Conservation (phyloP, 2,888 invertebrate species). For the Mythimna albipuncta region DNA sequence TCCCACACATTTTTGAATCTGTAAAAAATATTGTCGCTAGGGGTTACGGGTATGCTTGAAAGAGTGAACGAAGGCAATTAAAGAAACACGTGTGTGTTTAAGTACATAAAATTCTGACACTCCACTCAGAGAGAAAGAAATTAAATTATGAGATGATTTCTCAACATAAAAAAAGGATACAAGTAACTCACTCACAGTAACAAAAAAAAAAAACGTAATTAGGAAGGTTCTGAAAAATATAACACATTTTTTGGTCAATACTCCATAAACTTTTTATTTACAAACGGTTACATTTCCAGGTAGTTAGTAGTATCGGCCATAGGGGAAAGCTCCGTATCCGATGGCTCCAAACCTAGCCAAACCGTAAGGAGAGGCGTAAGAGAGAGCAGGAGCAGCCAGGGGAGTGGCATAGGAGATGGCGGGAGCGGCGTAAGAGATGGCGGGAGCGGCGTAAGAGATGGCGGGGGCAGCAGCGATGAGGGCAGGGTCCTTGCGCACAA, state of each 20-base stretch:
- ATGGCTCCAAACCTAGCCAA: constrained; percentile 40
- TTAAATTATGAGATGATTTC: too few relatives aligned
- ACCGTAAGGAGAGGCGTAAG: constrained; percentile 43
- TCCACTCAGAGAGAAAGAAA: too few relatives aligned
- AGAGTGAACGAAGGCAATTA: background rate
- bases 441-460: constrained; percentile 57
- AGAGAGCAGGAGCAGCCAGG: constrained; percentile 2
- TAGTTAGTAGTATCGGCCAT: constrained; percentile 60
- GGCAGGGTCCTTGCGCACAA: constrained; percentile 87
- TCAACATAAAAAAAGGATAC: background rate
- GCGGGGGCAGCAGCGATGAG: constrained; percentile 67
- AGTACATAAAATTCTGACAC: too few relatives aligned
- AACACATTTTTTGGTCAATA: constrained; percentile 11
- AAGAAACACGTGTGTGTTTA: too few relatives aligned
- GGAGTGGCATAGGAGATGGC: constrained; percentile 51
- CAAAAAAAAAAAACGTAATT: too few relatives aligned
- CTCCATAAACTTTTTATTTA: constrained; percentile 58
- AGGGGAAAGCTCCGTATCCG: constrained; percentile 57
- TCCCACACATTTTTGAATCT: too few relatives aligned
- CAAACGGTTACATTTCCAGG: constrained; percentile 22
- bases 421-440: constrained; percentile 52
- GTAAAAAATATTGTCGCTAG: too few relatives aligned
- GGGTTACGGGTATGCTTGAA: background rate
- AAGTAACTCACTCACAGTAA: too few relatives aligned
- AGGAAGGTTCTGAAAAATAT: background rate